These are phyloP conservation scores for Cairina moschata DNA, from an alignment of 2,113 vertebrate genomes.

Conservation along the genomic window DNA sequence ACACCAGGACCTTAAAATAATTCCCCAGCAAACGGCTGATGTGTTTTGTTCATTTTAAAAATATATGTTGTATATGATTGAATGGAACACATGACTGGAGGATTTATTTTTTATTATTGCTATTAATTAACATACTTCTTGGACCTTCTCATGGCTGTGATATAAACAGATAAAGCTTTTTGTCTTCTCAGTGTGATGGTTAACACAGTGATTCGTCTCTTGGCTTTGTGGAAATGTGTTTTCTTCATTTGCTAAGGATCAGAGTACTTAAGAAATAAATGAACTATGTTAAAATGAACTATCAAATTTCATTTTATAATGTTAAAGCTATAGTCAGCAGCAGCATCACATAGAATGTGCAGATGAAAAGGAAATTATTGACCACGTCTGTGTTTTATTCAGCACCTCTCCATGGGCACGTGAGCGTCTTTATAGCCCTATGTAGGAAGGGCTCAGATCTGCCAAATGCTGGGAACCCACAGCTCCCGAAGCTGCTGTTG, in stretches of 20 bases:
- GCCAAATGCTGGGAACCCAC: background rate
- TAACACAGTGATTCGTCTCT: background rate
- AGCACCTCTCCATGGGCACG: background rate
- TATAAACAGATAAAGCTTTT: slow-evolving; percentile 41
- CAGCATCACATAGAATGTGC: background rate
- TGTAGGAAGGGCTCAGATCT: background rate
- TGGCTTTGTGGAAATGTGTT: background rate
- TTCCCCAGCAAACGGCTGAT: slow-evolving; percentile 10
- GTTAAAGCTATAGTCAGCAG: background rate
- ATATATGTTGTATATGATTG: slow-evolving; percentile 48
- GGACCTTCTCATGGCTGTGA: background rate
- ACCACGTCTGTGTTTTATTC: background rate
- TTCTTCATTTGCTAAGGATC: background rate
- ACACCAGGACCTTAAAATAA: slow-evolving; percentile 64
- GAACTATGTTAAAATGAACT: background rate
- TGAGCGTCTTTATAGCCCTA: background rate
- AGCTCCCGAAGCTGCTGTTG: background rate
- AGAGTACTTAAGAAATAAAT: slow-evolving; percentile 11
- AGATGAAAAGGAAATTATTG: background rate
- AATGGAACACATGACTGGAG: slow-evolving; percentile 40
- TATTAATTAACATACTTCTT: slow-evolving; percentile 52
- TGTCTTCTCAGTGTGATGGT: background rate
- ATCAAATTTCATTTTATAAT: background rate
- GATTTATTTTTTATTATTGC: slow-evolving; percentile 42
- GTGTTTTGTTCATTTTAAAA: slow-evolving; percentile 60